Percentiles rank a stretch among this genome's conserved stretches.
Conservation (phyloP, 2,113 vertebrate genomes). For the Hystrix cristata region DNA sequence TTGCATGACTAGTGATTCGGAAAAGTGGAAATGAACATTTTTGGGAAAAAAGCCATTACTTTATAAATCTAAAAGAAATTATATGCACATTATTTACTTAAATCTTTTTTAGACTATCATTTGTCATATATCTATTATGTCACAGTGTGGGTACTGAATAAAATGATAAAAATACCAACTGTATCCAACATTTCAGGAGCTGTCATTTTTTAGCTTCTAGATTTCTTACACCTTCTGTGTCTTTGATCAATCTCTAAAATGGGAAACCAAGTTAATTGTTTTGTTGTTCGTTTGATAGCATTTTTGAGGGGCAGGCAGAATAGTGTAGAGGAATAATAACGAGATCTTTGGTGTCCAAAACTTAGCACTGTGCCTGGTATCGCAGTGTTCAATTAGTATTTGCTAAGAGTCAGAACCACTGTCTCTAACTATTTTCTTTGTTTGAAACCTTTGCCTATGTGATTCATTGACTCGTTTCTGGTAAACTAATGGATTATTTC, state of each 20-base stretch:
- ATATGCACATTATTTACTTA: slow-evolving; percentile 15
- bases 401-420: slow-evolving; percentile 20
- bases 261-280: slow-evolving; percentile 9
- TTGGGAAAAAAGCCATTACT: background rate
- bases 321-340: slow-evolving; percentile 28
- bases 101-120: slow-evolving; percentile 25
- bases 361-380: background rate
- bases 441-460: slow-evolving; percentile 13
- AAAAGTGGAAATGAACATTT: background rate
- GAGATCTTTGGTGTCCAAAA: background rate
- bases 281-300: background rate
- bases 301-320: background rate
- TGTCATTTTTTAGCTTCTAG: slow-evolving; percentile 27
- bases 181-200: background rate
- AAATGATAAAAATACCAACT: background rate
- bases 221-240: slow-evolving; percentile 37
- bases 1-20: background rate
- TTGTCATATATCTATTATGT: background rate
- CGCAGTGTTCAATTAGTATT: background rate
- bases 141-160: background rate
- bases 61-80: slow-evolving; percentile 53
- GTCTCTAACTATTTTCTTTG: background rate
- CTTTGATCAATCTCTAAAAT: slow-evolving; percentile 28
- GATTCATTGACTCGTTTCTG: slow-evolving; percentile 40
- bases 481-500: slow-evolving; percentile 14